Percentiles rank a stretch among this genome's conserved stretches.
phyloP scores from a whole-genome alignment of 1,140 invertebrate genomes.

The Triops cancriformis region DNA sequence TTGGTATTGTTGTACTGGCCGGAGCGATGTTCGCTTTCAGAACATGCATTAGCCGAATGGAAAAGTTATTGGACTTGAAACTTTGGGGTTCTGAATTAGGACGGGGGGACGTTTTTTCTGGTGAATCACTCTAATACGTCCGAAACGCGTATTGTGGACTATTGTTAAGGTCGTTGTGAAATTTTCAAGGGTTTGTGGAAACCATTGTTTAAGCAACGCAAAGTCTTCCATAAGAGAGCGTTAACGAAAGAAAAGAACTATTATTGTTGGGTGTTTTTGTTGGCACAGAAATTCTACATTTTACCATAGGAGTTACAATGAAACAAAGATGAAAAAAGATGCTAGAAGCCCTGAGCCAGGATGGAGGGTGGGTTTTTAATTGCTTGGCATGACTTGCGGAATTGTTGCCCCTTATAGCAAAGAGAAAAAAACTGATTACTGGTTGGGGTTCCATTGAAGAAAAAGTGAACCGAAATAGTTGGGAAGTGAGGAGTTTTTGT shows the following conservation, averaged over 20 bases:
- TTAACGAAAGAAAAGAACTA: neutral
- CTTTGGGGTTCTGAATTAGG: neutral
- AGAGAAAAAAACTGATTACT: constrained; percentile 9
- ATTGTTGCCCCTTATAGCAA: neutral
- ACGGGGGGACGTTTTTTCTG: neutral
- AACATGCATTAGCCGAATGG: constrained; percentile 6
- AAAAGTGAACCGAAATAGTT: neutral
- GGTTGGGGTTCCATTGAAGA: constrained; percentile 1
- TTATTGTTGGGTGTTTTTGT: neutral
- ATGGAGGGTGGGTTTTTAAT: constrained; percentile 1
- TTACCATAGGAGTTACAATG: neutral
- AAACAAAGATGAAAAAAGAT: neutral
- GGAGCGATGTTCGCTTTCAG: neutral
- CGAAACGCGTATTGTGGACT: neutral
- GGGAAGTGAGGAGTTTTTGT: constrained; percentile 13
- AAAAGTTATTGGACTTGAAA: constrained; percentile 7
- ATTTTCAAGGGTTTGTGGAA: neutral
- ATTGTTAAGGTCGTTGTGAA: neutral
- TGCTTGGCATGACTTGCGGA: constrained; percentile 4
- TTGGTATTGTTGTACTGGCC: neutral
- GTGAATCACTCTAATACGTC: neutral
- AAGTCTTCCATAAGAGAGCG: neutral
- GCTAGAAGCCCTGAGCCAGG: neutral
- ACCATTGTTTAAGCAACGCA: neutral
- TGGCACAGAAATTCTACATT: neutral